Conservation (phyloP, 1,140 invertebrate genomes). For the Pachypeltis micranthus region DNA sequence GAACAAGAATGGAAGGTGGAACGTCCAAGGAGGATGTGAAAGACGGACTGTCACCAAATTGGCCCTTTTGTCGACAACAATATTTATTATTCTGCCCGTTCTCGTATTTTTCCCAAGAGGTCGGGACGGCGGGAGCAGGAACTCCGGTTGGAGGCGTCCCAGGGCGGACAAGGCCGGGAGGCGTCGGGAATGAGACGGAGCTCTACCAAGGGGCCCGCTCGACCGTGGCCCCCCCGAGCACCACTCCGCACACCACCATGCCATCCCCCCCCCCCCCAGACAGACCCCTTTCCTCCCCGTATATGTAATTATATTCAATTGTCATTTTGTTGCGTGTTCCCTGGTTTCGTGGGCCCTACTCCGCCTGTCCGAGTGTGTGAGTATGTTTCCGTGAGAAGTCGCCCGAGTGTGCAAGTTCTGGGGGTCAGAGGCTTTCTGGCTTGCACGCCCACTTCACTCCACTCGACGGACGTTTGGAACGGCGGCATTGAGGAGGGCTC, state of each 20-base stretch:
- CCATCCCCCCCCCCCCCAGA: neutral
- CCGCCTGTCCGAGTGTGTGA: neutral
- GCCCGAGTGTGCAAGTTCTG: neutral
- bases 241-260: neutral
- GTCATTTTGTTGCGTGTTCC: conserved; percentile 10
- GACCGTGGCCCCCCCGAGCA: neutral
- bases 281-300: neutral
- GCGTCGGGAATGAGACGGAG: neutral
- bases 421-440: neutral
- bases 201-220: neutral
- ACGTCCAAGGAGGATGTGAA: conserved; percentile 3
- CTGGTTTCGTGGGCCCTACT: too few species aligned
- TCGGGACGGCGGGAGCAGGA: neutral
- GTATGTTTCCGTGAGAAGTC: neutral
- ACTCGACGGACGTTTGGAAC: too few species aligned
- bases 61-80: neutral
- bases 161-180: neutral
- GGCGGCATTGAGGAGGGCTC: too few species aligned
- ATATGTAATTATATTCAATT: conserved; percentile 17
- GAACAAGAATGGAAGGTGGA: too few species aligned
- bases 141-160: neutral
- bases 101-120: conserved; percentile 2
- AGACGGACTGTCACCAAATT: conserved; percentile 7
- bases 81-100: conserved; percentile 2
- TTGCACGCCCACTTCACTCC: too few species aligned